phyloP scores from a whole-genome alignment of 1,140 invertebrate species.

The Cardiocondyla obscurior region DNA sequence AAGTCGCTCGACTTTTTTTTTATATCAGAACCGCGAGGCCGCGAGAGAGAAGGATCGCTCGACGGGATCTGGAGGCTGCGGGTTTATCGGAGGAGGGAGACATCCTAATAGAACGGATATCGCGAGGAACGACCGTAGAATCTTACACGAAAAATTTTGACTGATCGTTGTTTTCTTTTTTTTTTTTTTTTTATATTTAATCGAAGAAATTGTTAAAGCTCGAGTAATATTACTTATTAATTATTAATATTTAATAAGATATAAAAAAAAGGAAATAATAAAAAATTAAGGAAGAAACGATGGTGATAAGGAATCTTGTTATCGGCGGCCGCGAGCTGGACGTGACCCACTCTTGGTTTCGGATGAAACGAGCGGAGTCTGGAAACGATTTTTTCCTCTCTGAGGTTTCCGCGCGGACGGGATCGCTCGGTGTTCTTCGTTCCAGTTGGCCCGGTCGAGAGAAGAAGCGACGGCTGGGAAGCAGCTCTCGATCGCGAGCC shows the following conservation, averaged over 20 bases:
- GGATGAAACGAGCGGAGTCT: conserved; percentile 65
- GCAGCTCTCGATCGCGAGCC: neutral
- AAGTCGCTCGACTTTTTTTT: conserved; percentile 79
- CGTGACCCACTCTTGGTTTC: conserved; percentile 79
- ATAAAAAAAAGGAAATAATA: too few species aligned
- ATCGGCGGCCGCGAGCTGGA: conserved; percentile 34
- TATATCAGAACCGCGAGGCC: conserved; percentile 67
- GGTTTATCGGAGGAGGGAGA: neutral
- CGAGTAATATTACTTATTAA: too few species aligned
- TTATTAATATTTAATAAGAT: too few species aligned
- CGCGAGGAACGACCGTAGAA: neutral
- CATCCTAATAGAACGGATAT: neutral
- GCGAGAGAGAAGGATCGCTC: conserved; percentile 58
- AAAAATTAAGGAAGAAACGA: neutral
- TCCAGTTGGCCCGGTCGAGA: conserved; percentile 24
- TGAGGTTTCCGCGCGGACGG: conserved; percentile 24
- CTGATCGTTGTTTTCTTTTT: neutral
- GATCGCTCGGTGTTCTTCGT: conserved; percentile 28
- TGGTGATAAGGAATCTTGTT: conserved; percentile 4
- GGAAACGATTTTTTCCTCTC: conserved; percentile 57
- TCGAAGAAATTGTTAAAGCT: too few species aligned
- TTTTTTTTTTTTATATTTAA: too few species aligned
- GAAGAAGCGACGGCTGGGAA: conserved; percentile 32
- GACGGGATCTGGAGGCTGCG: conserved; percentile 2
- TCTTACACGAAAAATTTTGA: neutral